Evolutionary conservation across 1,140 invertebrate species (phyloP).

Genomic region (Drosophila paulistorum): DNA sequence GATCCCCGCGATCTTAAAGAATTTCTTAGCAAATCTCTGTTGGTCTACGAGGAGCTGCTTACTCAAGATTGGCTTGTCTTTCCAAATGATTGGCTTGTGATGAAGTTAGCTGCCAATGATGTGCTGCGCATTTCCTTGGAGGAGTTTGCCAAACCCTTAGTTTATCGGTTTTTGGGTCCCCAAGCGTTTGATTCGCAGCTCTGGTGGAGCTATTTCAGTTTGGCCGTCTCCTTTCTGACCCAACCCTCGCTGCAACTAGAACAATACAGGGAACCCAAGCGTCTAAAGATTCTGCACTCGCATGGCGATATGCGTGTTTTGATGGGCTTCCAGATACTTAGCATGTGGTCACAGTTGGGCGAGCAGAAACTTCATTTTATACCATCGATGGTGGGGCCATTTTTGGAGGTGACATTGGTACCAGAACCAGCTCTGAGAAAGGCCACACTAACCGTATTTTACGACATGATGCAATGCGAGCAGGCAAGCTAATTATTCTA

Average conservation of each 20-base stretch:
- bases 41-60: slow-evolving; percentile 92
- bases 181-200: slow-evolving; percentile 87
- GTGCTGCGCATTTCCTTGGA: slow-evolving; percentile 93
- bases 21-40: slow-evolving; percentile 94
- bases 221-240: slow-evolving; percentile 94
- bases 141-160: slow-evolving; percentile 93
- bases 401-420: slow-evolving; percentile 96
- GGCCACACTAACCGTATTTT: slow-evolving; percentile 96
- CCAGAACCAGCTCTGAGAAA: slow-evolving; percentile 94
- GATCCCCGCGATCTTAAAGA: slow-evolving; percentile 92
- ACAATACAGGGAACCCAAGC: slow-evolving; percentile 91
- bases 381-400: slow-evolving; percentile 95
- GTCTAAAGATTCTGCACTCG: slow-evolving; percentile 90
- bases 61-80: slow-evolving; percentile 87
- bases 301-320: slow-evolving; percentile 96
- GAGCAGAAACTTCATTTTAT: slow-evolving; percentile 92
- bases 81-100: slow-evolving; percentile 95
- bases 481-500: slow-evolving; percentile 84
- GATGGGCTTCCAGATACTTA: slow-evolving; percentile 96
- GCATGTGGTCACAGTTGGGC: slow-evolving; percentile 96
- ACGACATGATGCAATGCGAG: slow-evolving; percentile 98
- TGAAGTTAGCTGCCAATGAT: slow-evolving; percentile 95
- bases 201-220: slow-evolving; percentile 95
- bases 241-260: slow-evolving; percentile 94
- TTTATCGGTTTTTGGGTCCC: slow-evolving; percentile 90